Conservation (phyloP, 2,113 vertebrate species). For the Miniopterus natalensis region DNA sequence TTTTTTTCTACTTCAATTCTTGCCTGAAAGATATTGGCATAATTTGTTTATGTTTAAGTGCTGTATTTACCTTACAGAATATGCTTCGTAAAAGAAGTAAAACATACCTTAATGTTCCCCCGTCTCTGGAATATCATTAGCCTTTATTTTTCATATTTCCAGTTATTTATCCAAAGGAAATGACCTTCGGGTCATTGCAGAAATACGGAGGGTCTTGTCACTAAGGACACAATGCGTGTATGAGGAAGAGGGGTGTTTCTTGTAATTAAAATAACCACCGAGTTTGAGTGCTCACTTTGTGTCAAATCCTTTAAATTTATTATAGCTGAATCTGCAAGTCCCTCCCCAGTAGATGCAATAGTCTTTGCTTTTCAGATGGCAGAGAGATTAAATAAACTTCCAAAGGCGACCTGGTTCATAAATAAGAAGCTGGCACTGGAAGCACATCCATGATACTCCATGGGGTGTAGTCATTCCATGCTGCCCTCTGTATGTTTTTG, state of each 20-base stretch:
- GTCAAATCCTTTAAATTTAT: neutral
- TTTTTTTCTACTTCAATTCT: neutral
- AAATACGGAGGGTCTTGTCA: neutral
- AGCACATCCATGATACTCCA: neutral
- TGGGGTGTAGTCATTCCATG: neutral
- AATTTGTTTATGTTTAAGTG: slow-evolving; percentile 25
- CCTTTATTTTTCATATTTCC: slow-evolving; percentile 4
- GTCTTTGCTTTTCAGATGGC: neutral
- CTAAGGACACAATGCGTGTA: neutral
- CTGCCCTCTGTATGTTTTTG: neutral
- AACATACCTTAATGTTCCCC: neutral
- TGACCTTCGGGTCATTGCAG: neutral
- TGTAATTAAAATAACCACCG: neutral
- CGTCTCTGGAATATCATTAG: neutral
- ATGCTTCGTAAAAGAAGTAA: neutral
- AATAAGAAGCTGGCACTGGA: neutral
- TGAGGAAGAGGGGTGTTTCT: neutral
- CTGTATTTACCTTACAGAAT: neutral
- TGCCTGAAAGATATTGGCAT: neutral
- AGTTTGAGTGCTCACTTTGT: neutral
- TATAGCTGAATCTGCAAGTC: neutral
- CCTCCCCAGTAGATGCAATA: neutral
- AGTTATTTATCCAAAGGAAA: neutral
- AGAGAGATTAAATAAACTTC: neutral
- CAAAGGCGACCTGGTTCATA: neutral